Evolutionary conservation across 1,140 invertebrate species (phyloP).

Genomic region (Spodoptera litura): DNA sequence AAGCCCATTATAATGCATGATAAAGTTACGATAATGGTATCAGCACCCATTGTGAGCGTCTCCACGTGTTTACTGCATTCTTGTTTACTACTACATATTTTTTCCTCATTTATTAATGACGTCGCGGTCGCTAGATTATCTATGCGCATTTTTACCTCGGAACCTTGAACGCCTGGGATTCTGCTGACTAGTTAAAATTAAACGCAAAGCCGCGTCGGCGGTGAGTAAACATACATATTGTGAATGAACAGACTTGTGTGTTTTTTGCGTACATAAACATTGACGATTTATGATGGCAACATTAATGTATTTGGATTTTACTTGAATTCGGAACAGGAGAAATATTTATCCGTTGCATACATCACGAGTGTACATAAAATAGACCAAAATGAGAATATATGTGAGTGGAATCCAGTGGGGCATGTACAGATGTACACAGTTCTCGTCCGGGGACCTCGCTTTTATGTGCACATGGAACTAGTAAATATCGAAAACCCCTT

Average conservation of each 20-base stretch:
- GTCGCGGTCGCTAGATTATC: not conserved
- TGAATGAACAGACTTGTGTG: constrained; percentile 30
- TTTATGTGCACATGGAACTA: not conserved
- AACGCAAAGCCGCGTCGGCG: constrained; percentile 8
- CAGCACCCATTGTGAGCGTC: constrained; percentile 66
- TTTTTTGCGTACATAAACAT: constrained; percentile 34
- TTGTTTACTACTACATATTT: constrained; percentile 35
- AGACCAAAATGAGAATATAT: constrained; percentile 3
- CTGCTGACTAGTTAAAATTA: constrained; percentile 16
- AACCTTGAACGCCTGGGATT: constrained; percentile 33
- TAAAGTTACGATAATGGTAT: constrained; percentile 76
- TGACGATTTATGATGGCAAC: constrained; percentile 36
- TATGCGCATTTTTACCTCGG: constrained; percentile 36
- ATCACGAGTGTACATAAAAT: constrained; percentile 4
- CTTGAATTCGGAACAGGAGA: constrained; percentile 5
- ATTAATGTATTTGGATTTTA: constrained; percentile 27
- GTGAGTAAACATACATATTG: constrained; percentile 28
- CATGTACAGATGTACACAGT: not conserved
- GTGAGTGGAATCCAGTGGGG: not conserved
- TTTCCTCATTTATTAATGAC: constrained; percentile 23
- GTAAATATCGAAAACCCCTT: not conserved
- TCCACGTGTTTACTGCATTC: constrained; percentile 52
- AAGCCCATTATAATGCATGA: constrained; percentile 67
- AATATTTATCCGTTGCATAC: constrained; percentile 6
- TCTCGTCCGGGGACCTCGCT: not conserved